Evolutionary conservation across 2,797 vertebrate species (phyloP).

Genomic region (Danio tinwini): DNA sequence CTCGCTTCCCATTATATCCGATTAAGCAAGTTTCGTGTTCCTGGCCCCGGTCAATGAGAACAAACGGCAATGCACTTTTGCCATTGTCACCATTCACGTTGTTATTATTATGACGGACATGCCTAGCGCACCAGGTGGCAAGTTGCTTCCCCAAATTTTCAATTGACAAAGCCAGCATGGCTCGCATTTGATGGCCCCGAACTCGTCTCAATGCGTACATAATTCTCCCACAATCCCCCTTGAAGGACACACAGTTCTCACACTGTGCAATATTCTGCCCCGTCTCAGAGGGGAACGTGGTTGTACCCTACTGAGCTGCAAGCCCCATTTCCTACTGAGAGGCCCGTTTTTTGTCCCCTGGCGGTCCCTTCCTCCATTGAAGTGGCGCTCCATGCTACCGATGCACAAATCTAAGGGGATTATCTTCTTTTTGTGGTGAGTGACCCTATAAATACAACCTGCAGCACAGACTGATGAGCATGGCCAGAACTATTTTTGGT

Average conservation of each 20-base stretch:
- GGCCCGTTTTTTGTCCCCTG: constrained; percentile 75
- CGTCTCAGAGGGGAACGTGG: constrained; percentile 78
- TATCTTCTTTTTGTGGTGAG: constrained; percentile 67
- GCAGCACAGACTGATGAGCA: constrained; percentile 34
- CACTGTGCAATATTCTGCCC: constrained; percentile 78
- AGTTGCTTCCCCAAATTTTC: constrained; percentile 32
- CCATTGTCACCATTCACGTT: constrained; percentile 60
- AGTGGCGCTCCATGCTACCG: constrained; percentile 62
- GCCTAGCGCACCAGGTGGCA: constrained; percentile 35
- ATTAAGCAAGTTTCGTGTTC: constrained; percentile 63
- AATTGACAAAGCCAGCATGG: constrained; percentile 51
- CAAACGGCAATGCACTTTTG: constrained; percentile 37
- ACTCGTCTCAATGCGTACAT: constrained; percentile 48
- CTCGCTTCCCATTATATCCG: constrained; percentile 68
- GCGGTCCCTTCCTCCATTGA: constrained; percentile 74
- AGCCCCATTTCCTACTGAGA: constrained; percentile 74
- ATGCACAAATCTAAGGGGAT: constrained; percentile 65
- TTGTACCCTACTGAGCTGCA: constrained; percentile 76
- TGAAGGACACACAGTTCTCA: constrained; percentile 69
- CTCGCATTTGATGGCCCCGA: constrained; percentile 43
- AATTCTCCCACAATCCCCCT: constrained; percentile 52
- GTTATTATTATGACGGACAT: constrained; percentile 40
- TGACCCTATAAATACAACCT: constrained; percentile 62
- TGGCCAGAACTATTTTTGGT: constrained; percentile 11
- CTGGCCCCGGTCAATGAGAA: constrained; percentile 64